phyloP scores from a whole-genome alignment of 1,140 invertebrate genomes.

The Tribolium castaneum region DNA sequence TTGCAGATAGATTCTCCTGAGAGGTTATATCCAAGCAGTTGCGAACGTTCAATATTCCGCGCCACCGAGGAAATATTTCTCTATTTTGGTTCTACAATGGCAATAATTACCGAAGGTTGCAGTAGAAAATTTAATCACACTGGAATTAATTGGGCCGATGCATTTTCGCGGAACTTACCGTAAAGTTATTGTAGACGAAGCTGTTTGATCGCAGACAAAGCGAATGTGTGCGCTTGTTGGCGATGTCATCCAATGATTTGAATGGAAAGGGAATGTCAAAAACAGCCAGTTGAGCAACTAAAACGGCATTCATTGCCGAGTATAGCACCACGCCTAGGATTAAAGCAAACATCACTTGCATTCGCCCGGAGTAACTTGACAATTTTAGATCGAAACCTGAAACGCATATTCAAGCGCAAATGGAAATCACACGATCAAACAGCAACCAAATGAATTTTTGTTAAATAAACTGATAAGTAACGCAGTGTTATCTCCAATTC shows the following conservation, averaged over 20 bases:
- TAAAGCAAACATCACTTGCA: slow-evolving; percentile 53
- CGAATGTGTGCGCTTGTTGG: slow-evolving; percentile 46
- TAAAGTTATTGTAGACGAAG: slow-evolving; percentile 60
- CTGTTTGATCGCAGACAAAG: slow-evolving; percentile 58
- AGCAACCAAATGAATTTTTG: too few relatives aligned
- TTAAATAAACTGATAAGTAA: too few relatives aligned
- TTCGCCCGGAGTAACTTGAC: slow-evolving; percentile 52
- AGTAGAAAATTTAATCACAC: not conserved
- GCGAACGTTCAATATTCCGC: slow-evolving; percentile 53
- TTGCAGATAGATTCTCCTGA: slow-evolving; percentile 50
- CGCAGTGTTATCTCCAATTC: not conserved
- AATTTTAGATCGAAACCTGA: slow-evolving; percentile 55
- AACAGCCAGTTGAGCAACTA: slow-evolving; percentile 56
- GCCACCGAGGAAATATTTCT: slow-evolving; percentile 53
- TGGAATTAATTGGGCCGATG: slow-evolving; percentile 33
- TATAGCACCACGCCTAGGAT: slow-evolving; percentile 56
- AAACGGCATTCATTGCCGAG: slow-evolving; percentile 56
- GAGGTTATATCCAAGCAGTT: slow-evolving; percentile 53
- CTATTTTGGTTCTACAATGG: slow-evolving; percentile 49
- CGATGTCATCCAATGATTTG: slow-evolving; percentile 50
- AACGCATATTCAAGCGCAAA: slow-evolving; percentile 21
- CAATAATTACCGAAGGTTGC: not conserved
- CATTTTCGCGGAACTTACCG: slow-evolving; percentile 46
- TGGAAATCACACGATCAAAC: too few relatives aligned
- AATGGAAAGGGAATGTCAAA: slow-evolving; percentile 52